phyloP scores from a whole-genome alignment of 2,797 vertebrate species.

The Onychomys arenicola region DNA sequence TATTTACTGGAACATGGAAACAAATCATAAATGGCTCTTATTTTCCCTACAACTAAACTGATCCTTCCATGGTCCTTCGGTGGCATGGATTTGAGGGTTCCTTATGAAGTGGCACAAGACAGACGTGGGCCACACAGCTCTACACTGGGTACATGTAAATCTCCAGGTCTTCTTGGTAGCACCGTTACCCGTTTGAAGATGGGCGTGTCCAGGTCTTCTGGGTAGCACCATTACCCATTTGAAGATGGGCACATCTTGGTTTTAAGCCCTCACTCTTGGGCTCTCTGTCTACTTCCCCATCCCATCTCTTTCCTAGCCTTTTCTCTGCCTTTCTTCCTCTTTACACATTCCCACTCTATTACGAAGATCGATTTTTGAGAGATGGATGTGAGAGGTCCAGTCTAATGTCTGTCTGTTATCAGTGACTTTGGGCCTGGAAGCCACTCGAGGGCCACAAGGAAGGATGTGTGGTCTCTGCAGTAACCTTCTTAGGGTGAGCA shows the following conservation, averaged over 20 bases:
- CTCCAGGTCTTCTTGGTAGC: too few species aligned
- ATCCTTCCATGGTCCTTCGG: fast-evolving
- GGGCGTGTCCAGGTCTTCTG: too few species aligned
- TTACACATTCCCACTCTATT: too few species aligned
- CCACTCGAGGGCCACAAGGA: fast-evolving
- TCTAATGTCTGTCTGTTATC: fast-evolving
- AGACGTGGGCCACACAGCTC: fast-evolving
- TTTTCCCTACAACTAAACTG: background rate
- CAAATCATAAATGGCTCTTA: fast-evolving
- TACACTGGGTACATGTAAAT: fast-evolving
- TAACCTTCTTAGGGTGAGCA: background rate
- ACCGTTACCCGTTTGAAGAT: fast-evolving
- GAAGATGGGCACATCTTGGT: background rate
- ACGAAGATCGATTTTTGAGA: background rate
- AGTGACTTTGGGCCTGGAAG: background rate
- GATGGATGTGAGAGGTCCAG: background rate
- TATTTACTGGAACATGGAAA: background rate
- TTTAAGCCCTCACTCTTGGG: fast-evolving
- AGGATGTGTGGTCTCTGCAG: background rate
- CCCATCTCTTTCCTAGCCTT: background rate
- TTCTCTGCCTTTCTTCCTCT: background rate
- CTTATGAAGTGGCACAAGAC: fast-evolving
- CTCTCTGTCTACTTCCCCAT: background rate
- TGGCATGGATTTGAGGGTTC: background rate
- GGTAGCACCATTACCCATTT: fast-evolving